These are phyloP conservation scores for Leucopsar rothschildi DNA, from an alignment of 2,113 vertebrate genomes.

Conservation along the genomic window DNA sequence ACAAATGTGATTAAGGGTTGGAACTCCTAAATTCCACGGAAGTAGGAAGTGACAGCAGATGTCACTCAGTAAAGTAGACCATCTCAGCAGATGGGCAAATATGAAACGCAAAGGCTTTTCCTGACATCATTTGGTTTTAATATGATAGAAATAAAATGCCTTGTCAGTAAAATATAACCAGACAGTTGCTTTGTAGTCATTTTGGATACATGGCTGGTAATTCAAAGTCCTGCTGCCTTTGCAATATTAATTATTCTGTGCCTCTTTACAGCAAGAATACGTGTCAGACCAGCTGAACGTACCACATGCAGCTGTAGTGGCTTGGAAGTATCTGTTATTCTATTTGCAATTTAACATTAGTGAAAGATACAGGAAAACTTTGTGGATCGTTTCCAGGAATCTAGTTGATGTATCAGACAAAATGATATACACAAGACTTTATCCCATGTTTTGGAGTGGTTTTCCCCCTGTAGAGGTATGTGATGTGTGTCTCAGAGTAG, in stretches of 20 bases:
- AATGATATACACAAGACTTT: not conserved
- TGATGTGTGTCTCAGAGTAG: not conserved
- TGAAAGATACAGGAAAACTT: not conserved
- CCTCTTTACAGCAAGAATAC: slow-evolving; percentile 11
- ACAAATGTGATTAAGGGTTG: slow-evolving; percentile 54
- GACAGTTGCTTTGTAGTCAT: slow-evolving; percentile 55
- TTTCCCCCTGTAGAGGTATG: not conserved
- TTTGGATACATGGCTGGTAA: slow-evolving; percentile 36
- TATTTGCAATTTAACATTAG: not conserved
- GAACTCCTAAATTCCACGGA: slow-evolving; percentile 43
- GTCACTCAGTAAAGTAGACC: slow-evolving; percentile 56
- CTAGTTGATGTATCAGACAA: not conserved
- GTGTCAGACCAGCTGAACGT: slow-evolving; percentile 21
- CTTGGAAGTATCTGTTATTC: slow-evolving; percentile 11
- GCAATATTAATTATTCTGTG: slow-evolving; percentile 41
- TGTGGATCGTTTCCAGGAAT: not conserved
- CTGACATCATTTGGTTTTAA: slow-evolving; percentile 69
- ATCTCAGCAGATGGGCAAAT: slow-evolving; percentile 68
- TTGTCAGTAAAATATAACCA: slow-evolving; percentile 59
- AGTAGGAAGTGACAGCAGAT: slow-evolving; percentile 61
- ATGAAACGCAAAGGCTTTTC: slow-evolving; percentile 60
- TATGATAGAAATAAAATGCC: slow-evolving; percentile 53
- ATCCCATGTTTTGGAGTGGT: not conserved
- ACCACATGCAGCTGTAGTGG: not conserved
- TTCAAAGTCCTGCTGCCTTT: slow-evolving; percentile 58